Conservation (phyloP, 2,888 invertebrate genomes). For the Latrodectus elegans region DNA sequence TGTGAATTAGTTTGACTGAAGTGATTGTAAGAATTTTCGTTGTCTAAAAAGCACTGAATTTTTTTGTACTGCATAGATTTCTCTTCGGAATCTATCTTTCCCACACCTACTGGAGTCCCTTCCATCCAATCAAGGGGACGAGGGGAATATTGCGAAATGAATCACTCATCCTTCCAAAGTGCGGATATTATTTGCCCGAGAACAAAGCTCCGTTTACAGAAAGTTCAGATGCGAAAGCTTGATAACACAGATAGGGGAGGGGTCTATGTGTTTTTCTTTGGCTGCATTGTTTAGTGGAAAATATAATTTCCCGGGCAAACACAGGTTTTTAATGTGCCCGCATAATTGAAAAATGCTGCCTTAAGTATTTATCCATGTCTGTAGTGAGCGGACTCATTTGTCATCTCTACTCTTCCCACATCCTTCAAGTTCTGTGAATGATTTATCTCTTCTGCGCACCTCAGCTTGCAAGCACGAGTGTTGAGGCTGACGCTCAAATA, state of each 20-base stretch:
- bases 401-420: too few species aligned
- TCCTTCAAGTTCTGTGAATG: too few species aligned
- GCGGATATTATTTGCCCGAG: conserved; percentile 27
- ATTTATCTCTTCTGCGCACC: too few species aligned
- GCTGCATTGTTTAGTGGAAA: not conserved
- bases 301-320: conserved; percentile 29
- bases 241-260: conserved; percentile 15
- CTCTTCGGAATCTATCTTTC: not conserved
- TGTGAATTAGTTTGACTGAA: too few species aligned
- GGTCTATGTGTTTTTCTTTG: not conserved
- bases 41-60: too few species aligned
- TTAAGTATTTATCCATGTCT: too few species aligned
- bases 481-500: too few species aligned
- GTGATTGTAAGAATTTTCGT: too few species aligned
- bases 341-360: conserved; percentile 19
- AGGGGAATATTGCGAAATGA: conserved; percentile 1
- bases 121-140: not conserved
- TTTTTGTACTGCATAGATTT: too few species aligned
- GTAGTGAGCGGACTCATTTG: too few species aligned
- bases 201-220: conserved; percentile 15
- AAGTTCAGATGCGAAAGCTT: not conserved
- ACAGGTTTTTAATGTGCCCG: conserved; percentile 4
- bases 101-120: not conserved
- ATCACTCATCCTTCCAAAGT: conserved; percentile 8
- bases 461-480: too few species aligned